Evolutionary conservation across 1,140 invertebrate species (phyloP), one percentile per base, ranked within the genome.

Genomic region (Zaprionus nigranus): DNA sequence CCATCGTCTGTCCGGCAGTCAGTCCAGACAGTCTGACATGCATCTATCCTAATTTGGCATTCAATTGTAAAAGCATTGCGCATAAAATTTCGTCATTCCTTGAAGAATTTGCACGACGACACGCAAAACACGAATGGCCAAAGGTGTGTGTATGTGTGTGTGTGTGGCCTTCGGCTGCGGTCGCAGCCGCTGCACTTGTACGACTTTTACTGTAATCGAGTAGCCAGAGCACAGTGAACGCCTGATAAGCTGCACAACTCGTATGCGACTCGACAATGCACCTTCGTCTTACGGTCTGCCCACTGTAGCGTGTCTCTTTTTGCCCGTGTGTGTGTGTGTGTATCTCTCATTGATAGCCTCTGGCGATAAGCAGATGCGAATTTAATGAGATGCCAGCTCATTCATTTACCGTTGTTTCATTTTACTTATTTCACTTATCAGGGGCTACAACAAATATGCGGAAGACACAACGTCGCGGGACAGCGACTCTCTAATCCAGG

Each of bases 401-500:
- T 62, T 57, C 20, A 38, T 57, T 65, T 58, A 20, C 26, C 26
- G 20, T 9, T 64, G 22, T 60, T 57, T 9, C 36, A 51, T 40
- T 58, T n/a, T 58, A 63, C 5, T 20, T 38, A 30, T 61, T 22
- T 13, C 28, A 12, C 13, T 51, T 46, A 46, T 46, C 91, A 97
- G 96, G 93, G 94, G 94, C 67, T 95, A 95, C 92, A 95, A 95
- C 88, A 95, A 95, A 93, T 94, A 95, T 71, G 93, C 94, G 40
- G 95, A 95, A 75, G 95, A 95, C 82, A 96, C 95, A 43, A 94
- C 95, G 63, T 97, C 96, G 24, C 93, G 96, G 86, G 96, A 97
- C 90, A 96, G 96, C 57, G 96, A 97, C 92, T 97, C 96, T 1
- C 94, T 97, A 17, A 97, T 97, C 75, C 96, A 96, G 85, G 96